Base-by-base conservation (phyloP, 2,797 vertebrate species). In the Hippocampus kuda region DNA sequence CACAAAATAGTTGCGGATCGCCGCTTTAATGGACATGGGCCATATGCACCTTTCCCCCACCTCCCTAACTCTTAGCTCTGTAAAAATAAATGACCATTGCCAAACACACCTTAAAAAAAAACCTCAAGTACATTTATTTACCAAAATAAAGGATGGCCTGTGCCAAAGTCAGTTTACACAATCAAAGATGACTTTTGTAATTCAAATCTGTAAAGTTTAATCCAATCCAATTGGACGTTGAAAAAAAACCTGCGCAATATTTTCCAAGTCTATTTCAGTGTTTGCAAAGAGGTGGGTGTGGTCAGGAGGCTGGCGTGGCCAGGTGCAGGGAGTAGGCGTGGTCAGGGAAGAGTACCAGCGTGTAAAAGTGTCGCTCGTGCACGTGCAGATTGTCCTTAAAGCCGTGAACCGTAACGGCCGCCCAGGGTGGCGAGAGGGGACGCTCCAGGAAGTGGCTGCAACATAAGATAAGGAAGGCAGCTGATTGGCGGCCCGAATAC, bases 301-400 rank as follows among this genome's bases (percentile, higher is more conserved):
- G 66, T 89, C 84, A 95, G 0, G 24, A n/a, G 92, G 91, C 5
- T 93, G 93, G 70, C 95, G 92, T 88, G 34, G 91, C 93, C 91
- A 94, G 91, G 73, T 94, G 90, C 46, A 98, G 90, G 89, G 88
- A 93, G 78, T 96, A 96, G 80, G 92, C 92, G 70, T 91, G 87
- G 80, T 93, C 93, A 0, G 81, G 91, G 74, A 95, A 95, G 82
- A 96, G 82, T 59, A 95, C 85, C 5, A 98, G 91, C 70, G 86
- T 94, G 88, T 96, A 98, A 59, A 96, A 87, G 80, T 95, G 93
- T 56, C 84, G 84, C 63, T 86, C 90, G 94, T 94, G 96, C 0
- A 93, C 94, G 15, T 96, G 92, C 0, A 94, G 94, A 78, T 93
- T 95, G 84, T 98, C 96, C 38, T 87, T 88, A 76, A 96, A 98